These are phyloP conservation scores for Schmidtea mediterranea DNA, from an alignment of 1,140 invertebrate genomes.

Conservation along the genomic window DNA sequence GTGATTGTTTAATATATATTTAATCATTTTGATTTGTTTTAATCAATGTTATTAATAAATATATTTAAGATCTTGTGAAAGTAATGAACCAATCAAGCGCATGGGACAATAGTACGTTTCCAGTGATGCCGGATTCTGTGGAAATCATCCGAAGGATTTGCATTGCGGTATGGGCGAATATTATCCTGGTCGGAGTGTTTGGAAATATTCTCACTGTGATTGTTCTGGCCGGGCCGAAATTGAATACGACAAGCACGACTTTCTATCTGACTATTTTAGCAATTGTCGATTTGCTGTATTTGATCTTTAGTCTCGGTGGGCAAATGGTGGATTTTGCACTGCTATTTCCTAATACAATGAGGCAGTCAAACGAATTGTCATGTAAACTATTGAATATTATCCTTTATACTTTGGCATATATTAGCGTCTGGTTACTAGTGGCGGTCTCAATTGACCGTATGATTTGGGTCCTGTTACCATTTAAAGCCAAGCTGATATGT, in stretches of 20 bases:
- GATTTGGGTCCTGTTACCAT: background rate
- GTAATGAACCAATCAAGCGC: too few relatives aligned
- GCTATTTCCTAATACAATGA: background rate
- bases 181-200: background rate
- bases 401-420: background rate
- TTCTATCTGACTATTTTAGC: background rate
- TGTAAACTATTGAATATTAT: background rate
- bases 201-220: slow-evolving; percentile 5
- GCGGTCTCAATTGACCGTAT: background rate
- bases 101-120: too few relatives aligned
- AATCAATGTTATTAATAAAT: too few relatives aligned
- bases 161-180: background rate
- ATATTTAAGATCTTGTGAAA: too few relatives aligned
- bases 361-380: background rate
- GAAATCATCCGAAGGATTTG: too few relatives aligned
- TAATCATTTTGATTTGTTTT: too few relatives aligned
- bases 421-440: background rate
- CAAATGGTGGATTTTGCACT: background rate
- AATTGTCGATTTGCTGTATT: background rate
- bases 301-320: background rate
- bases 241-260: background rate
- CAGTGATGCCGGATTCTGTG: too few relatives aligned
- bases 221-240: background rate
- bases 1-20: too few relatives aligned
- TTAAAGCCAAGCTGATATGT: slow-evolving; percentile 2